A percentile compares a stretch with the other conserved stretches of the same genome.
phyloP scores from a whole-genome alignment of 2,797 vertebrate genomes.

The Eupleurogrammus muticus region DNA sequence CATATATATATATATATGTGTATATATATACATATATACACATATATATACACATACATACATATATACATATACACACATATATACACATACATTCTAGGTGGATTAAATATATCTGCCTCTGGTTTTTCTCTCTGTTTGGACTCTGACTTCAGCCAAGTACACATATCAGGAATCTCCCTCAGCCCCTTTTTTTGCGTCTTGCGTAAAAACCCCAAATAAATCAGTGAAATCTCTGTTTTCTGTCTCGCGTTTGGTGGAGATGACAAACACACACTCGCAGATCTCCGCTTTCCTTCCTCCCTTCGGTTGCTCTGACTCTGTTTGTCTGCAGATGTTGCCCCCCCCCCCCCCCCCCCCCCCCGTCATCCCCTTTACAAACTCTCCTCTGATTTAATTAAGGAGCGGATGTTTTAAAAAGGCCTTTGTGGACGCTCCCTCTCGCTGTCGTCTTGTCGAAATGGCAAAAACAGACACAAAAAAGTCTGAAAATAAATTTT shows the following conservation, averaged over 20 bases:
- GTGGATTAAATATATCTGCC: too few species aligned
- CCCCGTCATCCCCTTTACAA: slow-evolving; percentile 12
- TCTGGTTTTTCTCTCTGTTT: too few species aligned
- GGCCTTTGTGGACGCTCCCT: slow-evolving; percentile 2
- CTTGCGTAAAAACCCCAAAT: too few species aligned
- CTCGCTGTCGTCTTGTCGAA: slow-evolving; percentile 11
- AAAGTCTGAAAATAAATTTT: neutral
- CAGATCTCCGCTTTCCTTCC: neutral
- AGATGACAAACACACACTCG: neutral
- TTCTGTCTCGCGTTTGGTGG: slow-evolving; percentile 1
- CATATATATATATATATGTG: too few species aligned
- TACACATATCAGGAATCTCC: too few species aligned
- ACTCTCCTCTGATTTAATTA: slow-evolving; percentile 19
- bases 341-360: neutral
- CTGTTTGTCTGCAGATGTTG: slow-evolving; percentile 47
- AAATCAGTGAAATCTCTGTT: slow-evolving; percentile 11
- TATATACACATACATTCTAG: too few species aligned
- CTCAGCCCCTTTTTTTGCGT: too few species aligned
- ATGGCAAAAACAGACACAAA: neutral
- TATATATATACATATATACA: too few species aligned
- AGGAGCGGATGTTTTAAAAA: slow-evolving; percentile 48
- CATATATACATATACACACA: too few species aligned
- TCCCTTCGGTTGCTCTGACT: slow-evolving; percentile 23
- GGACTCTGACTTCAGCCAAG: too few species aligned
- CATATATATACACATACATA: too few species aligned